These are phyloP conservation scores for Endomychus coccineus DNA, from an alignment of 2,888 invertebrate species.

Conservation along the genomic window DNA sequence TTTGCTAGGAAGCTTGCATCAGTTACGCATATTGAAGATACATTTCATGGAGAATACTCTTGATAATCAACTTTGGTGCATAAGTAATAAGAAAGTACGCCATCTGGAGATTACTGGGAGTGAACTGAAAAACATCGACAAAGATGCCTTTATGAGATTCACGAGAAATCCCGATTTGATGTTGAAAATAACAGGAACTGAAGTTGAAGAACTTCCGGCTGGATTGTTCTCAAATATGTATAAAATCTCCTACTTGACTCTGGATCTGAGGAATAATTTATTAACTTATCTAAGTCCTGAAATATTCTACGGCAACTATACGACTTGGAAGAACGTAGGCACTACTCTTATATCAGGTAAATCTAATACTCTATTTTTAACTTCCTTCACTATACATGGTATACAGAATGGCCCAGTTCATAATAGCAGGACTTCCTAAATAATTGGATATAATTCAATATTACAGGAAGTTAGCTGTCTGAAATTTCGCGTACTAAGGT, in stretches of 20 bases:
- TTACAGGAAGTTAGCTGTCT: too few relatives aligned
- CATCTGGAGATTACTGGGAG: slow-evolving; percentile 74
- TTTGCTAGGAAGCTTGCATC: slow-evolving; percentile 63
- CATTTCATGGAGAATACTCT: slow-evolving; percentile 68
- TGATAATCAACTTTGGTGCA: slow-evolving; percentile 67
- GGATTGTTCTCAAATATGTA: slow-evolving; percentile 72
- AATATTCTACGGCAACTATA: slow-evolving; percentile 79
- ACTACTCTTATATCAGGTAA: slow-evolving; percentile 77
- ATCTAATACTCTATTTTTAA: too few relatives aligned
- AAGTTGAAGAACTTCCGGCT: slow-evolving; percentile 69
- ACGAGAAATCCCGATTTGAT: slow-evolving; percentile 68
- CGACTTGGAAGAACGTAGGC: slow-evolving; percentile 80
- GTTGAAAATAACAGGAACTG: slow-evolving; percentile 69
- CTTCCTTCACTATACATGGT: too few relatives aligned
- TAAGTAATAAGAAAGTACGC: slow-evolving; percentile 70
- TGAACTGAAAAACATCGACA: slow-evolving; percentile 64
- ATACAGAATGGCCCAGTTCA: too few relatives aligned
- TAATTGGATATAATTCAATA: too few relatives aligned
- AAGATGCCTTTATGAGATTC: slow-evolving; percentile 69
- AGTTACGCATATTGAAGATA: slow-evolving; percentile 67
- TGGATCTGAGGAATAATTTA: slow-evolving; percentile 77
- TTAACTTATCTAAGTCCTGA: slow-evolving; percentile 73
- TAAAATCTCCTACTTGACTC: slow-evolving; percentile 69
- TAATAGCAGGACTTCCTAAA: too few relatives aligned
- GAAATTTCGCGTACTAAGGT: too few relatives aligned